Evolutionary conservation across 2,113 vertebrate genomes (phyloP), one percentile per base, ranked within the genome.

Genomic region (Toxotes chatareus): DNA sequence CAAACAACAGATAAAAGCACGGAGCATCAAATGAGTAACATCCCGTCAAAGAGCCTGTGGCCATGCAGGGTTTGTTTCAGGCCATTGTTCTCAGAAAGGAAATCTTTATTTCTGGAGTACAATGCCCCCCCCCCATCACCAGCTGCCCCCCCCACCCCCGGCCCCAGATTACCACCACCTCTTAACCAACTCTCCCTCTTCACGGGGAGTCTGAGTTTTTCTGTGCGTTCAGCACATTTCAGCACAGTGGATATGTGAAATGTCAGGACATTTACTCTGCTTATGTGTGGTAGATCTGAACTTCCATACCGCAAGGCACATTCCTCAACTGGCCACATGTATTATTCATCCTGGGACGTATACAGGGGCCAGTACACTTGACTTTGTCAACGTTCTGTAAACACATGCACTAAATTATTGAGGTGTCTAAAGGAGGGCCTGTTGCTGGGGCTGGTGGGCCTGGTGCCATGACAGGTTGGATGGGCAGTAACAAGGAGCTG

Each of bases 181-280:
- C 57, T 67, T 61, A 46, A 79, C 77, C 80, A 68, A 40, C 84
- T 82, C 89, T 69, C 76, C 70, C 77, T 84, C 90, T 82, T 89
- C 83, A 64, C 80, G 36, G 72, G 82, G 79, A 70, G 82, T 70
- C 80, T 4, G 59, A 78, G 79, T 77, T 66, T 78, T 91, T 91
- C 80, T 93, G 91, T 91, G 84, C 65, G 49, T 84, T 94, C 93
- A 94, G 90, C 91, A 93, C 86, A 92, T 93, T 94, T 87, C 60
- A 34, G 84, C 86, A 70, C 65, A 57, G 69, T 91, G 91, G 92
- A 91, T 92, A 93, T 93, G 92, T 93, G 89, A 94, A 94, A 93
- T 92, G 92, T 94, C 93, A 93, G 93, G 92, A 92, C 91, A 94
- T 93, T 93, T 91, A 92, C 92, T 93, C 84, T 92, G 91, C 91